Conservation (phyloP, 2,888 invertebrate species). For the Amorpha juglandis region DNA sequence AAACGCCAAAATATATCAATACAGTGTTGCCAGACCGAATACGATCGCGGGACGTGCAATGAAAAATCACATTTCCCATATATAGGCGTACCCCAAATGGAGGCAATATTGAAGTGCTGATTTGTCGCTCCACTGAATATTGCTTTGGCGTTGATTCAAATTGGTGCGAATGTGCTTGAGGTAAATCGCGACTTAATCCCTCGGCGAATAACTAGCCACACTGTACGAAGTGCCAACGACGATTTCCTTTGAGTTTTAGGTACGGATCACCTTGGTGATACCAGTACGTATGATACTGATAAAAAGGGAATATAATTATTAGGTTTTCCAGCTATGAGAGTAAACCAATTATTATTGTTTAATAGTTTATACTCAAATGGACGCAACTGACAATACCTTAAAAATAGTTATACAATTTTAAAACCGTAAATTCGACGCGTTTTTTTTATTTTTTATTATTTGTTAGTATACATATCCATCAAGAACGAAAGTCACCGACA, state of each 20-base stretch:
- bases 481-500: no score
- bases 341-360: no score
- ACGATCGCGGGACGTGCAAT: conserved; percentile 48
- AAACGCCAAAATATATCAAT: not conserved
- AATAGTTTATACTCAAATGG: no score
- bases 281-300: no score
- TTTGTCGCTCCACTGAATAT: conserved; percentile 81
- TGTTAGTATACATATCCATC: no score
- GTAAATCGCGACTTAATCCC: conserved; percentile 63
- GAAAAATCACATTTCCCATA: conserved; percentile 77
- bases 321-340: no score
- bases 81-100: conserved; percentile 78
- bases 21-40: not conserved
- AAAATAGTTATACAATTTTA: no score
- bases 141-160: conserved; percentile 80
- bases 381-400: no score
- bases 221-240: conserved; percentile 45
- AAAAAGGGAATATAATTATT: no score
- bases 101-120: conserved; percentile 83
- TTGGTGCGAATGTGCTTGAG: conserved; percentile 63
- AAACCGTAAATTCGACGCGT: no score
- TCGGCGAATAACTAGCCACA: conserved; percentile 41
- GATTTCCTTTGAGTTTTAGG: conserved; percentile 29
- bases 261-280: not conserved
- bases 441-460: no score